phyloP scores from a whole-genome alignment of 1,140 invertebrate species.

The Oncopeltus fasciatus region DNA sequence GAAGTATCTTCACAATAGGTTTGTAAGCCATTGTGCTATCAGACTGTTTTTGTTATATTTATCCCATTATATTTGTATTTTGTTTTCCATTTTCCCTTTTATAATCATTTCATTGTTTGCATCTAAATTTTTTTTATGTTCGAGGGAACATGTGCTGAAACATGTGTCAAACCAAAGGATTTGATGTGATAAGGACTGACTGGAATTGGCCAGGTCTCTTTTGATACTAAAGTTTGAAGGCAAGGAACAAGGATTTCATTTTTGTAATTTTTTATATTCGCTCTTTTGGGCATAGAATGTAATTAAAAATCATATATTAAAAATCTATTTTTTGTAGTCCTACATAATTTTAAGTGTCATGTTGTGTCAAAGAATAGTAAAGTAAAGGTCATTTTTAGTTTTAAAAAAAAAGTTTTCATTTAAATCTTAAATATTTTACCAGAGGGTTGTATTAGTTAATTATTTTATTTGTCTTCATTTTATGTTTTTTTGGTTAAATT shows the following conservation, averaged over 20 bases:
- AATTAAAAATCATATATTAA: constrained; percentile 14
- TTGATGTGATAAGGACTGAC: constrained; percentile 19
- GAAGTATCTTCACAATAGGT: neutral
- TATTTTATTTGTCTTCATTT: too few species aligned
- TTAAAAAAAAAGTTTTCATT: too few species aligned
- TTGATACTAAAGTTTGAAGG: constrained; percentile 14
- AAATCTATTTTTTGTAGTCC: constrained; percentile 18
- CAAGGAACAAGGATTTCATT: constrained; percentile 11
- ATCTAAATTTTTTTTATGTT: neutral
- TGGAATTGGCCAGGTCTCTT: constrained; percentile 16
- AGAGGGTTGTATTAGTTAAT: neutral
- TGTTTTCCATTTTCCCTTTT: too few species aligned
- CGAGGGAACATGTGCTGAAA: neutral
- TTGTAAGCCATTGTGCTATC: neutral
- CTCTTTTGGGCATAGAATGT: constrained; percentile 13
- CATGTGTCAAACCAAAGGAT: constrained; percentile 17
- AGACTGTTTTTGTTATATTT: neutral
- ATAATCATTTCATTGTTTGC: neutral
- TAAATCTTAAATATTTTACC: neutral
- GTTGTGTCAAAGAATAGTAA: neutral
- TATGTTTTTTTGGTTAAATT: too few species aligned
- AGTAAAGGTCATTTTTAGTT: neutral
- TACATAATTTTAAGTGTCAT: constrained; percentile 14
- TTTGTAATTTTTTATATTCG: constrained; percentile 20
- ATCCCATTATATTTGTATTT: neutral